phyloP scores from a whole-genome alignment of 1,140 invertebrate species.

The Aphelinus atriplicis region DNA sequence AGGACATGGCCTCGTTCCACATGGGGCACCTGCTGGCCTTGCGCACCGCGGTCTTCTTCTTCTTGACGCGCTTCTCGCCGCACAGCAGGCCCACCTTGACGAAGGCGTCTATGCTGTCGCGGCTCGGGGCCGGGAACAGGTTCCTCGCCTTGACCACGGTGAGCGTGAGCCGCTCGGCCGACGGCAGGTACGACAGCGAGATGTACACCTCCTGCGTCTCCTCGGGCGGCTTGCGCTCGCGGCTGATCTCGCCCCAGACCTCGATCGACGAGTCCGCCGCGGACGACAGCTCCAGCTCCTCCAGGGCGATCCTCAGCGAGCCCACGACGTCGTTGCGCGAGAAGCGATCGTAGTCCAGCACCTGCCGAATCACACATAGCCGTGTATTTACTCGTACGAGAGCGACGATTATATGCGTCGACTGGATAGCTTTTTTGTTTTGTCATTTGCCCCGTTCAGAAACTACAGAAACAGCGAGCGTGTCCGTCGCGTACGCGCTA shows the following conservation, averaged over 20 bases:
- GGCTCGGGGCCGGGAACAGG: slow-evolving; percentile 72
- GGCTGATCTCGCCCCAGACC: slow-evolving; percentile 81
- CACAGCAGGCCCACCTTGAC: slow-evolving; percentile 91
- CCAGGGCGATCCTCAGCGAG: slow-evolving; percentile 76
- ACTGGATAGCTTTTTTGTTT: no score
- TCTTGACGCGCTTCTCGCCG: slow-evolving; percentile 88
- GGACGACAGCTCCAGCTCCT: slow-evolving; percentile 73
- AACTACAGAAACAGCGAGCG: no score
- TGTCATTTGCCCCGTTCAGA: no score
- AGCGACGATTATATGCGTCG: background rate
- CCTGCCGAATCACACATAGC: slow-evolving; percentile 53
- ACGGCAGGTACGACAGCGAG: slow-evolving; percentile 86
- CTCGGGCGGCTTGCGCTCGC: slow-evolving; percentile 80
- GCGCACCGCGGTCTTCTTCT: slow-evolving; percentile 88
- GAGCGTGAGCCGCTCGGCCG: slow-evolving; percentile 85
- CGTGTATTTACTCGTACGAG: background rate
- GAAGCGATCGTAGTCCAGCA: slow-evolving; percentile 78
- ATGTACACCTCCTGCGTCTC: slow-evolving; percentile 83
- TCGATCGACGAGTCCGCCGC: slow-evolving; percentile 73
- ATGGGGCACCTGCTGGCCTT: slow-evolving; percentile 89
- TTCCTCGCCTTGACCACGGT: slow-evolving; percentile 87
- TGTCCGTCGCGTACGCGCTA: no score
- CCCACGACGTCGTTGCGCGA: slow-evolving; percentile 84
- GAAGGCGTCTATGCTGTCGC: slow-evolving; percentile 78
- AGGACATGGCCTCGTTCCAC: slow-evolving; percentile 94